These are phyloP conservation scores for Struthio camelus DNA, from an alignment of 2,113 vertebrate genomes.

Conservation along the genomic window DNA sequence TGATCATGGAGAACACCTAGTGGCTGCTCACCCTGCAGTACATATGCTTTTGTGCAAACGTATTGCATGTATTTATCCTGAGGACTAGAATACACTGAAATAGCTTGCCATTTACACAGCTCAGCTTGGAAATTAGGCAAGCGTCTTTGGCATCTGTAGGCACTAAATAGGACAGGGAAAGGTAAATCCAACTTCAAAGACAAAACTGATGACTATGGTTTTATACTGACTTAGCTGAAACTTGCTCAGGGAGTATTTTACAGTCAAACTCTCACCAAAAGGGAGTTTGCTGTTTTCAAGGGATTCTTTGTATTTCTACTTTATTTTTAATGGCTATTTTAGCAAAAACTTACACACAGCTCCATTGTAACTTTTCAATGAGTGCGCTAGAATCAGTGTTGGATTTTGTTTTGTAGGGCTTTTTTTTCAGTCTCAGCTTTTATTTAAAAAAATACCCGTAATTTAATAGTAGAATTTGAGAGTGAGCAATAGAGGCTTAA, in stretches of 20 bases:
- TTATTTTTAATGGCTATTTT: background rate
- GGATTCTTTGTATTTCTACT: background rate
- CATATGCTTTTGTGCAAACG: background rate
- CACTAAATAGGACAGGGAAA: background rate
- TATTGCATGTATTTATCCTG: background rate
- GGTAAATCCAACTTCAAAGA: background rate
- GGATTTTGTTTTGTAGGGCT: background rate
- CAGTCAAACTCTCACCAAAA: background rate
- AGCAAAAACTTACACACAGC: background rate
- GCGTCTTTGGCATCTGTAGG: background rate
- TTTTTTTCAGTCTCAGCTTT: background rate
- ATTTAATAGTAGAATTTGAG: background rate
- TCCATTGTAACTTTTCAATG: background rate
- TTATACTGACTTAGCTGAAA: background rate
- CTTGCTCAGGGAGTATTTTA: background rate
- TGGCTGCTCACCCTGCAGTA: background rate
- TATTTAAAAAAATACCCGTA: background rate
- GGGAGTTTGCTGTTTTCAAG: background rate
- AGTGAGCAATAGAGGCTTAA: background rate
- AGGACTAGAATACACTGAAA: background rate
- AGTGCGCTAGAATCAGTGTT: rapidly evolving
- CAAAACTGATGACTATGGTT: background rate
- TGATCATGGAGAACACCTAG: background rate
- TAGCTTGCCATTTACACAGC: background rate
- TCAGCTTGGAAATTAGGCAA: background rate